Percentiles rank a stretch among this genome's conserved stretches.
Conservation (phyloP, 2,113 vertebrate genomes). For the Neofelis nebulosa region DNA sequence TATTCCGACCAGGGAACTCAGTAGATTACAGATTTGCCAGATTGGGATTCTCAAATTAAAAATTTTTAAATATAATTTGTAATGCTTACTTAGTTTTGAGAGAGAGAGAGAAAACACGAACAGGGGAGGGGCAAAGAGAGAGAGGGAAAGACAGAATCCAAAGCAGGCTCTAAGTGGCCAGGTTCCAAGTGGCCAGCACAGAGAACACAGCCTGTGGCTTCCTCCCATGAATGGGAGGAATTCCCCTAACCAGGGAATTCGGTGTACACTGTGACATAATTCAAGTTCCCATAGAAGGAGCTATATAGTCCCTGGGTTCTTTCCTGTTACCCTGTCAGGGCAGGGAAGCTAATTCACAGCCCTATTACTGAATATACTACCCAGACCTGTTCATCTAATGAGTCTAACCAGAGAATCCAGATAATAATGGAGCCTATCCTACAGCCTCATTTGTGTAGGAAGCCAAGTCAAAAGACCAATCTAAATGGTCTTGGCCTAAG, state of each 20-base stretch:
- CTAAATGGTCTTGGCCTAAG: background rate
- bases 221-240: background rate
- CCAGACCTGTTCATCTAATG: background rate
- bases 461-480: background rate
- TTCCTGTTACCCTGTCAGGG: background rate
- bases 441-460: background rate
- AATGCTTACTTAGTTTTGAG: no score
- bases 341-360: background rate
- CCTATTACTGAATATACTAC: background rate
- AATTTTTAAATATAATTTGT: background rate
- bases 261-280: background rate
- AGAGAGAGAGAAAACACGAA: no score
- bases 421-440: background rate
- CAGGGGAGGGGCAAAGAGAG: no score
- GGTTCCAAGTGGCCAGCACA: no score
- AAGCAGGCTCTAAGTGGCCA: no score
- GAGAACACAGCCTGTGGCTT: background rate
- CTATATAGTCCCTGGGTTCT: background rate
- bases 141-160: no score
- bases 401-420: background rate
- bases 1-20: background rate
- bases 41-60: background rate
- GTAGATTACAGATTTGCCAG: background rate
- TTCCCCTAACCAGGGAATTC: background rate
- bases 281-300: background rate